Evolutionary conservation across 2,888 invertebrate species (phyloP), one percentile per base, ranked within the genome.

Genomic region (Dynastes tityus): DNA sequence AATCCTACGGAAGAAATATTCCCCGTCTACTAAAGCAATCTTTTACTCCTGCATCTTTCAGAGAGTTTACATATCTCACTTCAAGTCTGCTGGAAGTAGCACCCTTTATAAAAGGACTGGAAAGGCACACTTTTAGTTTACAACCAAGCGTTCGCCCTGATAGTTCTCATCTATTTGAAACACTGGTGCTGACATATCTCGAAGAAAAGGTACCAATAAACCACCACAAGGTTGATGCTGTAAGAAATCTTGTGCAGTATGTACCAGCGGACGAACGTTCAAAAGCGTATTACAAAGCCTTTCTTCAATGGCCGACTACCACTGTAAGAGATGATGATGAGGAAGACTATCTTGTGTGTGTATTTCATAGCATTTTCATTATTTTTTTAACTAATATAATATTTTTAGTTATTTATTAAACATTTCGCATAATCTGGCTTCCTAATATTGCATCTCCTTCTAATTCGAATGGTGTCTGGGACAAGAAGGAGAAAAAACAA

Each of bases 51-150:
- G 64, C 75, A 64, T 75, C 45, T 13, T 75, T 75, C 37, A 32
- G 40, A 63, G 63, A 75, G 63, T 64, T 37, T 40, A 40, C 40
- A 75, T 75, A 75, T 63, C 63, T 75, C 32, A 63, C 75, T 13
- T 75, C 75, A 29, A 55, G 45, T 37, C 29, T 6, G 29, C 2
- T 75, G 22, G 51, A 63, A 22, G 61, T 51, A 63, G 40, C 64
- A 64, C 16, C 16, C 4, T 55, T n/a, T 55, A 55, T 55, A 55
- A n/a, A n/a, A 55, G 55, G 55, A n/a, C n/a, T 55, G 29, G 63
- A 63, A 63, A 40, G 40, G 27, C 75, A 45, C 6, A 45, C 45
- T 5, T 75, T 75, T 11, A 75, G 40, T 45, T 75, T 37, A 75
- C 75, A 61, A 75, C 64, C 37, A 40, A 37, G 61, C 27, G 37